These are phyloP conservation scores for Pammene aurita DNA, from an alignment of 2,888 invertebrate species.

Conservation along the genomic window DNA sequence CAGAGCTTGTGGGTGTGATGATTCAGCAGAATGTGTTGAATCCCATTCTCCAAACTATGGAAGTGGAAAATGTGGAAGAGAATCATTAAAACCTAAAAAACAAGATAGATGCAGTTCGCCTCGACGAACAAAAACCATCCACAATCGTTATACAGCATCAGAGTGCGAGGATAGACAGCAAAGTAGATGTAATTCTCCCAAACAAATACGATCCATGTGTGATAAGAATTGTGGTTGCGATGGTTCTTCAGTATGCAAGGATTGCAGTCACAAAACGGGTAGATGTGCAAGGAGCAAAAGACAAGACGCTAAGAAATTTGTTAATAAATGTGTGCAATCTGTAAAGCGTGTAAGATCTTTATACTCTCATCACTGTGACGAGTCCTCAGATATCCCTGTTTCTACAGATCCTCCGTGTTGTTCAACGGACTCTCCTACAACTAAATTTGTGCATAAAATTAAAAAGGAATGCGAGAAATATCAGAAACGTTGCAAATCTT, in stretches of 20 bases:
- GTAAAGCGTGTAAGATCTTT: slow-evolving; percentile 52
- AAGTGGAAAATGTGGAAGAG: background rate
- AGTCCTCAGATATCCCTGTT: slow-evolving; percentile 62
- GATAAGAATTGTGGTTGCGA: slow-evolving; percentile 16
- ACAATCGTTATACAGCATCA: slow-evolving; percentile 10
- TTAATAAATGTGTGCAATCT: slow-evolving; percentile 64
- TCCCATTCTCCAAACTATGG: background rate
- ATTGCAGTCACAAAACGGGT: slow-evolving; percentile 8
- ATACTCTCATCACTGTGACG: slow-evolving; percentile 50
- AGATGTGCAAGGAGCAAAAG: slow-evolving; percentile 9
- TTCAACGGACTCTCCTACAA: slow-evolving; percentile 70
- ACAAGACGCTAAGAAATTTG: slow-evolving; percentile 43
- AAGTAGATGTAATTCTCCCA: slow-evolving; percentile 15
- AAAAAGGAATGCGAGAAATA: slow-evolving; percentile 75
- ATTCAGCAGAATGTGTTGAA: slow-evolving; percentile 10
- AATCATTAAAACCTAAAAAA: background rate
- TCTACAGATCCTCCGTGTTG: slow-evolving; percentile 67
- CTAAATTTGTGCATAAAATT: slow-evolving; percentile 71
- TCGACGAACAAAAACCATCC: background rate
- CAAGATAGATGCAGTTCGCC: slow-evolving; percentile 11
- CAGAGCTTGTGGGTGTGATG: slow-evolving; percentile 15
- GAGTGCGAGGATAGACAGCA: background rate
- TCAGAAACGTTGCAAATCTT: slow-evolving; percentile 65
- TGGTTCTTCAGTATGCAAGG: slow-evolving; percentile 14
- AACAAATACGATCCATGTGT: background rate